Evolutionary conservation across 2,888 invertebrate species (phyloP).

Genomic region (Drosophila heteroneura): DNA sequence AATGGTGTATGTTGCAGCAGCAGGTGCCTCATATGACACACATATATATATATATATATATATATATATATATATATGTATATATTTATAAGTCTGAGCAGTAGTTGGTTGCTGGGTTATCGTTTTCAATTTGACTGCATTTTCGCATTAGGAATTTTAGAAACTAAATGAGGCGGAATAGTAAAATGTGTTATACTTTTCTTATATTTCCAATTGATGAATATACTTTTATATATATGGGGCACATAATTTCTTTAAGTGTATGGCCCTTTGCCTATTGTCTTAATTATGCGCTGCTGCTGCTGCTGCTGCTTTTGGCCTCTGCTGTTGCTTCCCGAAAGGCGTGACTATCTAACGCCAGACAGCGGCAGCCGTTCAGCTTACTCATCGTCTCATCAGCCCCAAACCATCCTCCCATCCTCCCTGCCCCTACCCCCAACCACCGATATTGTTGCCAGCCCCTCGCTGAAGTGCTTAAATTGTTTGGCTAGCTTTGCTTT

Average conservation of each 20-base stretch:
- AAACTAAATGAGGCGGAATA: too few relatives aligned
- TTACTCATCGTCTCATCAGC: slow-evolving; percentile 64
- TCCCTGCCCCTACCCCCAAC: not conserved
- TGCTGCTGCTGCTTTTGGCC: slow-evolving; percentile 22
- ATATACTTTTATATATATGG: not conserved
- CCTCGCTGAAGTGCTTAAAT: slow-evolving; percentile 18
- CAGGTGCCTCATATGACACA: not conserved
- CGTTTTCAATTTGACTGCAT: not conserved
- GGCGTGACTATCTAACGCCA: slow-evolving; percentile 69
- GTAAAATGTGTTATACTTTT: not conserved
- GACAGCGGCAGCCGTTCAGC: slow-evolving; percentile 57
- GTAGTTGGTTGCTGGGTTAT: not conserved
- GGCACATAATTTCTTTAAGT: slow-evolving; percentile 12
- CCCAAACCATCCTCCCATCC: not conserved
- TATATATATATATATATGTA: not conserved
- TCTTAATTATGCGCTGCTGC: slow-evolving; percentile 73
- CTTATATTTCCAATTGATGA: not conserved
- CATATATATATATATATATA: too few relatives aligned
- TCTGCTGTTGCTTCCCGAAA: slow-evolving; percentile 39
- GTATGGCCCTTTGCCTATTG: slow-evolving; percentile 56
- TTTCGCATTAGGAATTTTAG: not conserved
- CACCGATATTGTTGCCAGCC: not conserved
- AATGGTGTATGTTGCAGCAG: not conserved
- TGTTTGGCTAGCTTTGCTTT: slow-evolving; percentile 30
- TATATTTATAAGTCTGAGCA: not conserved